A percentile compares a stretch with the other conserved stretches of the same genome.
Conservation (phyloP, 2,113 vertebrate genomes). For the Lycaon pictus region DNA sequence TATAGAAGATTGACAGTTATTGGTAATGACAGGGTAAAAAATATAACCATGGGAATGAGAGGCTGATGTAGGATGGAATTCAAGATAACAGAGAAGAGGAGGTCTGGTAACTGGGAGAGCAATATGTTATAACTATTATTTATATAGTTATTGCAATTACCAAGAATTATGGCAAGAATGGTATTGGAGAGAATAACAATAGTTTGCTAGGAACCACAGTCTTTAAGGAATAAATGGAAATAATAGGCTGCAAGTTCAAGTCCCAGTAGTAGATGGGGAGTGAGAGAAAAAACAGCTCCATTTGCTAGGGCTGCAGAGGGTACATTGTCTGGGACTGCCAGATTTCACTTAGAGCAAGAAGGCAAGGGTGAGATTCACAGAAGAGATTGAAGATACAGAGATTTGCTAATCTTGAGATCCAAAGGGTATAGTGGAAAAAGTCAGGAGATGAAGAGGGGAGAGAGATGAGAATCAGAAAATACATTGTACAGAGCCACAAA, state of each 20-base stretch:
- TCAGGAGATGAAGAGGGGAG: background rate
- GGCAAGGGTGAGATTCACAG: background rate
- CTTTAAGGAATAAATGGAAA: background rate
- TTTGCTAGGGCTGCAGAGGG: background rate
- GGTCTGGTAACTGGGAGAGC: background rate
- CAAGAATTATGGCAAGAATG: background rate
- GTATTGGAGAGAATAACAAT: background rate
- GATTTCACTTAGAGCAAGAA: conserved; percentile 15
- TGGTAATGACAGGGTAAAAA: background rate
- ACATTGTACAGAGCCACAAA: background rate
- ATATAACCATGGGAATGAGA: background rate
- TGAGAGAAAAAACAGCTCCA: background rate
- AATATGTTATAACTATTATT: background rate
- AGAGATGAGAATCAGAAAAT: background rate
- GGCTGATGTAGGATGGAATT: background rate
- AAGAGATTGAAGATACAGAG: background rate
- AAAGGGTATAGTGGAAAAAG: background rate
- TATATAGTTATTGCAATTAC: conserved; percentile 24
- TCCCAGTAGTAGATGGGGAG: background rate
- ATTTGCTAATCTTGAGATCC: background rate
- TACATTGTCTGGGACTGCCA: background rate
- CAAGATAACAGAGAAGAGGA: background rate
- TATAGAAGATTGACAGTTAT: background rate
- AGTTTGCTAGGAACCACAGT: background rate
- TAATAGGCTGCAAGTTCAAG: background rate